Base-by-base conservation (phyloP, 2,888 invertebrate genomes). In the Thecocarcelia acutangulata region DNA sequence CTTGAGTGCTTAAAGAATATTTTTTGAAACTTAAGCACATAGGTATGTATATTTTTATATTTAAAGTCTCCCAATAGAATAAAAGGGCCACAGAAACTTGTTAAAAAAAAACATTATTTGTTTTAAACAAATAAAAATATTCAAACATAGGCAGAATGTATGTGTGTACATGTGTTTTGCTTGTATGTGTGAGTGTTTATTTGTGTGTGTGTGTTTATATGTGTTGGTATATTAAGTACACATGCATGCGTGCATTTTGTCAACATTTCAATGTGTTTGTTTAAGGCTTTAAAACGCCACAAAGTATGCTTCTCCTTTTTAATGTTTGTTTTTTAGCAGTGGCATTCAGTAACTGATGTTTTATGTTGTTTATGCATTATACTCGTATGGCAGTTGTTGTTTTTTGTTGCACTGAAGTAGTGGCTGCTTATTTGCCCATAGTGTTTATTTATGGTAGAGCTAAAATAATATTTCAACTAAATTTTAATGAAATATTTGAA, bases 251-350 rank as follows among this genome's bases (percentile, higher is more conserved):
- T 82, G 74, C 74, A 75, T 78, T 77, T 73, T 66, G 66, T 70
- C 74, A 48, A 59, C 59, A 78, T 76, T 83, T 70, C 75, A 72
- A 50, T 84, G 63, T 73, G 76, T 70, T 83, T 83, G 74, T 82
- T 83, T 78, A 80, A 84, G 84, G 82, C 83, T 83, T 80, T 82
- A 81, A 79, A 84, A 75, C 84, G 83, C 84, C 85, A 83, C 82
- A 83, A 85, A 83, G 83, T 84, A 84, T 85, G 80, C 84, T 76
- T 64, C 82, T 80, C 75, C 79, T 73, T 76, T 73, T 68, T 44
- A 70, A 58, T 75, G 76, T 77, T 80, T 74, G 56, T 73, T 79
- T 77, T 52, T 52, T 63, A 59, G 42, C 56, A 68, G 56, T 69
- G 54, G 78, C 74, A 64, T 63, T 46, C 64, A 75, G 72, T 44